Conservation (phyloP, 92 coral and sea anemone species). For the Palythoa grandiflora region DNA sequence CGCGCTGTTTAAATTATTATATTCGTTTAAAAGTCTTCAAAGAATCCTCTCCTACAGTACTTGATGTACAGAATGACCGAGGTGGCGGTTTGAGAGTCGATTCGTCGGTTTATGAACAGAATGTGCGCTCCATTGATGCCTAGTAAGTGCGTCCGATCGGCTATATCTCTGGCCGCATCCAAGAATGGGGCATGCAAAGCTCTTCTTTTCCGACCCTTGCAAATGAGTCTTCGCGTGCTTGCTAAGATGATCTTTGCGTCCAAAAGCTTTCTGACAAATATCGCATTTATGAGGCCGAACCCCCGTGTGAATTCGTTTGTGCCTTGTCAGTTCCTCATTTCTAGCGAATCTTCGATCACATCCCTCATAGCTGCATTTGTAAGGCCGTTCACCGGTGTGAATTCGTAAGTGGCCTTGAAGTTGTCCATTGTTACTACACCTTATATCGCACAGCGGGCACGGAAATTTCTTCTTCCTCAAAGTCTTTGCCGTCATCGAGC, state of each 20-base stretch:
- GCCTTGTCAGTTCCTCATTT: constrained; percentile 93
- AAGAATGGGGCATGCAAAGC: constrained; percentile 68
- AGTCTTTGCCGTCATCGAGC: constrained; percentile 50
- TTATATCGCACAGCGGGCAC: constrained; percentile 90
- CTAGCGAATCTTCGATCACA: constrained; percentile 93
- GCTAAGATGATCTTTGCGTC: constrained; percentile 92
- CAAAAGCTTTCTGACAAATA: constrained; percentile 89
- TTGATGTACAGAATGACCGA: constrained; percentile 27
- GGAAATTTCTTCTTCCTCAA: constrained; percentile 90
- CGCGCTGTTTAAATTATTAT: background rate
- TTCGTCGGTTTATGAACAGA: constrained; percentile 63
- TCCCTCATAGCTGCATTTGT: constrained; percentile 77
- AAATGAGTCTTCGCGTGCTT: constrained; percentile 92
- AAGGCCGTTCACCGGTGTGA: constrained; percentile 94
- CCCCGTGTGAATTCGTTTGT: constrained; percentile 92
- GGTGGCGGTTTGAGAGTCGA: constrained; percentile 31
- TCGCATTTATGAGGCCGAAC: constrained; percentile 93
- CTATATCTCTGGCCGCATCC: constrained; percentile 92
- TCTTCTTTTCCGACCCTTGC: constrained; percentile 85
- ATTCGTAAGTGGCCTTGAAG: constrained; percentile 91
- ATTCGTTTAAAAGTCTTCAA: background rate
- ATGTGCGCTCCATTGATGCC: constrained; percentile 91
- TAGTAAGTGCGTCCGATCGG: constrained; percentile 89
- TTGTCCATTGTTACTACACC: constrained; percentile 96
- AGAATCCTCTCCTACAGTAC: background rate